Percentiles rank a stretch among this genome's conserved stretches.
Evolutionary conservation across 2,113 vertebrate species (phyloP).

Genomic region (Phalacrocorax aristotelis): DNA sequence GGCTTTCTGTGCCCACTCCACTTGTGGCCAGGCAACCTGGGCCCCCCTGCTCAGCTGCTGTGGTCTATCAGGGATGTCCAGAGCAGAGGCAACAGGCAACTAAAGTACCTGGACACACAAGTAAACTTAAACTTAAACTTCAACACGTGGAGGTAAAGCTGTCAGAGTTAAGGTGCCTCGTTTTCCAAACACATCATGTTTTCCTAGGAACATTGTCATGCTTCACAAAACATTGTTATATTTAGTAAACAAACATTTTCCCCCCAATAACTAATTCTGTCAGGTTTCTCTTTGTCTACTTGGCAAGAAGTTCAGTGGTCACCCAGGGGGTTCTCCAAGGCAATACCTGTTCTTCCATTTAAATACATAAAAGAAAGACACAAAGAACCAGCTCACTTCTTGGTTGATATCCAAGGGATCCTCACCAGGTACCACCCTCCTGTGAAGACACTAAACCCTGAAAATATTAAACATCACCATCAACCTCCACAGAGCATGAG

Average conservation of each 20-base stretch:
- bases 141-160: rapidly evolving
- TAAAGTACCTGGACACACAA: neutral
- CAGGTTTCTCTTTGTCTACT: neutral
- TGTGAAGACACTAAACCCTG: neutral
- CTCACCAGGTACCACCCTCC: neutral
- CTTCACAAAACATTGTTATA: neutral
- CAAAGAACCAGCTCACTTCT: neutral
- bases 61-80: neutral
- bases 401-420: neutral
- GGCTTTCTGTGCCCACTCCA: neutral
- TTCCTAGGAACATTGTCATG: neutral
- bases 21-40: rapidly evolving
- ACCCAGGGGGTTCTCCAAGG: neutral
- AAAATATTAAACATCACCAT: neutral
- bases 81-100: neutral
- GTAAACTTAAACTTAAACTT: neutral
- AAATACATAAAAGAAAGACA: neutral
- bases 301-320: neutral
- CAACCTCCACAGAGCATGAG: neutral
- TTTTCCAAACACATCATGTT: neutral
- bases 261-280: neutral
- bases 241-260: neutral
- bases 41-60: neutral
- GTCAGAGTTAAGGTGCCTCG: neutral
- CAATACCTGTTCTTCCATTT: neutral